Evolutionary conservation across 2,113 vertebrate species (phyloP).

Genomic region (Chlorodrepanis virens): DNA sequence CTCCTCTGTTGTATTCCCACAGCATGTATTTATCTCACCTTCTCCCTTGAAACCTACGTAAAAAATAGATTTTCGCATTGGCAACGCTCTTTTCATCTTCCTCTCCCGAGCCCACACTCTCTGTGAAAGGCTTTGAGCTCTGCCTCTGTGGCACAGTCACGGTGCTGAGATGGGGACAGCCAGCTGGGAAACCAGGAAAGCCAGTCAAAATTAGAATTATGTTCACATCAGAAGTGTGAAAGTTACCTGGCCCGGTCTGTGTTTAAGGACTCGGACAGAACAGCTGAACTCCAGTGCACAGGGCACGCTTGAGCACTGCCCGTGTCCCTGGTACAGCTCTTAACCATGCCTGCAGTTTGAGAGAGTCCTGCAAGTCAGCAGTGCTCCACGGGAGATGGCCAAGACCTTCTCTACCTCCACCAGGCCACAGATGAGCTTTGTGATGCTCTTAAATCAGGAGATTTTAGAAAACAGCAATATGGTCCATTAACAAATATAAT

Average conservation of each 20-base stretch:
- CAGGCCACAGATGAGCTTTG: neutral
- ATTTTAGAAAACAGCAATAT: neutral
- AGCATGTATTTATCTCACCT: conserved; percentile 48
- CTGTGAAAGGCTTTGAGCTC: neutral
- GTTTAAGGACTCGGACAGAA: neutral
- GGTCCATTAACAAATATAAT: conserved; percentile 34
- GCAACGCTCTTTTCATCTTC: neutral
- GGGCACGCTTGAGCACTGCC: neutral
- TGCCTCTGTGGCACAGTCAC: accelerated
- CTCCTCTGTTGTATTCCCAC: conserved; percentile 29
- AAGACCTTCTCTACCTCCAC: neutral
- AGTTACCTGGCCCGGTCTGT: neutral
- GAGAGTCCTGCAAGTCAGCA: conserved; percentile 28
- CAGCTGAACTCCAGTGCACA: neutral
- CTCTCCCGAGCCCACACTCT: neutral
- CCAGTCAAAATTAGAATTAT: neutral
- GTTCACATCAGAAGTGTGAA: neutral
- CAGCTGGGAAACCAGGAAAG: neutral
- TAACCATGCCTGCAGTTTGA: neutral
- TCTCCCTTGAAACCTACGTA: neutral
- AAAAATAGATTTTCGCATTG: neutral
- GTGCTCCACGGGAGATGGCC: neutral
- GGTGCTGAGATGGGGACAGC: accelerated
- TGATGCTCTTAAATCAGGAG: conserved; percentile 1
- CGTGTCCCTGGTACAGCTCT: neutral